phyloP scores from a whole-genome alignment of 2,113 vertebrate species.

The Synodontis membranacea region DNA sequence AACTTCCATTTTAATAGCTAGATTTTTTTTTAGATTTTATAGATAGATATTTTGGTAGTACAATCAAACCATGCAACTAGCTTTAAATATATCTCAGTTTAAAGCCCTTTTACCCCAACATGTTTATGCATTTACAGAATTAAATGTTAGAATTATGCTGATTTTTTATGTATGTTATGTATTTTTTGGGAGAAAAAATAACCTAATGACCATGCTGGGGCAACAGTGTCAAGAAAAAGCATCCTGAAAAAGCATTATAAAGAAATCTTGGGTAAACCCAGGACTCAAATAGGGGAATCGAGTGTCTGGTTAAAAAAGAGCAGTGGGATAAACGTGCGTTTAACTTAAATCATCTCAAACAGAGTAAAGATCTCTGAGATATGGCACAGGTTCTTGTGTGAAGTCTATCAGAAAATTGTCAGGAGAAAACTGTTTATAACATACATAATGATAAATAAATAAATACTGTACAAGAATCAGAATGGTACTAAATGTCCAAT shows the following conservation, averaged over 20 bases:
- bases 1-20: too few relatives aligned
- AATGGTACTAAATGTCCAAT: neutral
- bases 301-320: neutral
- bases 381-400: neutral
- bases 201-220: neutral
- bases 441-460: neutral
- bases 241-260: neutral
- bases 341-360: neutral
- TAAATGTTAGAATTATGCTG: neutral
- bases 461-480: neutral
- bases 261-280: neutral
- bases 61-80: neutral
- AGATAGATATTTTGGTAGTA: too few relatives aligned
- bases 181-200: too few relatives aligned
- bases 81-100: neutral
- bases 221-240: neutral
- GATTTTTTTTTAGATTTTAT: too few relatives aligned
- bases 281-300: neutral
- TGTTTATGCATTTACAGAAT: neutral
- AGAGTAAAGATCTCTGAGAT: neutral
- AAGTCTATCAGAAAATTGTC: neutral
- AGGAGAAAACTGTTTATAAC: neutral
- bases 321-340: neutral
- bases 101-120: neutral
- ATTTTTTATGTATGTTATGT: neutral